Conservation (phyloP, 2,797 vertebrate genomes). For the Micrastur ruficollis region DNA sequence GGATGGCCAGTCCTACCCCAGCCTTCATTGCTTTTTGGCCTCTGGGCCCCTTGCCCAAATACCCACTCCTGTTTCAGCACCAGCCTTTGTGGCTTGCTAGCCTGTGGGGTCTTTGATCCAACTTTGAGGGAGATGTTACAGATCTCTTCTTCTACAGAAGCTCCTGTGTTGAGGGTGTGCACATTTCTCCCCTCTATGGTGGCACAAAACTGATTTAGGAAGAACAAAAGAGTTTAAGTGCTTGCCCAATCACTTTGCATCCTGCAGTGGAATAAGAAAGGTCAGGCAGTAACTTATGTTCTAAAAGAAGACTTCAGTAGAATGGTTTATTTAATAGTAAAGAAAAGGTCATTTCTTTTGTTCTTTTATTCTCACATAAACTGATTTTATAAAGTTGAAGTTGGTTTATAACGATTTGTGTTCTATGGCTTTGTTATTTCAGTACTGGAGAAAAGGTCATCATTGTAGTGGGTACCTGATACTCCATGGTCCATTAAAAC, state of each 20-base stretch:
- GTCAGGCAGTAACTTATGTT: slow-evolving; percentile 36
- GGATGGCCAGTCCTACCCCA: not conserved
- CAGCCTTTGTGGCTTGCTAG: not conserved
- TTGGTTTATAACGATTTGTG: slow-evolving; percentile 31
- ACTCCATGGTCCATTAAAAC: not conserved
- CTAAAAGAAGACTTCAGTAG: slow-evolving; percentile 1
- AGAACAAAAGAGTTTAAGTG: not conserved
- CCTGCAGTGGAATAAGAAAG: slow-evolving; percentile 9
- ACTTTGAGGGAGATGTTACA: not conserved
- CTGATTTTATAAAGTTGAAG: slow-evolving; percentile 28
- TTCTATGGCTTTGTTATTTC: slow-evolving; percentile 7
- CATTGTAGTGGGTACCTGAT: not conserved
- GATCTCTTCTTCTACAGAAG: not conserved
- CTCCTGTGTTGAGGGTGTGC: not conserved
- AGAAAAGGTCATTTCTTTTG: slow-evolving; percentile 51
- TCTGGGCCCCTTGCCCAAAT: not conserved
- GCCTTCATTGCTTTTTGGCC: not conserved
- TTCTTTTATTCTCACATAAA: slow-evolving; percentile 35
- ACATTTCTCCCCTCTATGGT: not conserved
- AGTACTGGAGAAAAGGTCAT: slow-evolving; percentile 43
- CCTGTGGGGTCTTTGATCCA: not conserved
- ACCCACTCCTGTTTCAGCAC: not conserved
- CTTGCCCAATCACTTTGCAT: not conserved
- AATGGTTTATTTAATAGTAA: slow-evolving; percentile 46
- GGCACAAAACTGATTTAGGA: not conserved